These are phyloP conservation scores for Caenorhabditis drosophilae DNA, from an alignment of 2,888 invertebrate species.

Conservation along the genomic window DNA sequence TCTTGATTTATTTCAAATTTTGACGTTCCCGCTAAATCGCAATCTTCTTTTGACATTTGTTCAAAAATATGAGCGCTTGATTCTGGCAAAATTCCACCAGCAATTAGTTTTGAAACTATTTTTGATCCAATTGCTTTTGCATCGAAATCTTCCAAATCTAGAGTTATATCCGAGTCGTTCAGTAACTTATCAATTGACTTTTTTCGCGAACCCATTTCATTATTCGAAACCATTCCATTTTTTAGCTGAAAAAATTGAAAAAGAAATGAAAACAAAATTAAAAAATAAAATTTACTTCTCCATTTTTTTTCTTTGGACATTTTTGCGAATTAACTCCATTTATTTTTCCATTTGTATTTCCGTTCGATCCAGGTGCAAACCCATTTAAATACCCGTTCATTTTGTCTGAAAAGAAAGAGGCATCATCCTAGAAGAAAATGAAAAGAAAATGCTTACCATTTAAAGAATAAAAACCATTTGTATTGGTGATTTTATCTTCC, in stretches of 20 bases:
- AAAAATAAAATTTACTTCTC: too few relatives aligned
- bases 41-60: constrained; percentile 14
- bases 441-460: neutral
- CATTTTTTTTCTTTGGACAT: constrained; percentile 14
- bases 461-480: constrained; percentile 10
- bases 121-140: constrained; percentile 19
- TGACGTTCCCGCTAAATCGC: constrained; percentile 1
- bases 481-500: constrained; percentile 12
- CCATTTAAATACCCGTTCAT: neutral
- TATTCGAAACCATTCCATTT: constrained; percentile 2
- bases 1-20: constrained; percentile 25
- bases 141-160: constrained; percentile 30
- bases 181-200: too few relatives aligned
- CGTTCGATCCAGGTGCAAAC: neutral
- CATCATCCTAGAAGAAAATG: too few relatives aligned
- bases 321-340: constrained; percentile 3
- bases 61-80: constrained; percentile 34
- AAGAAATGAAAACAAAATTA: too few relatives aligned
- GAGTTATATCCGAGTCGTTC: too few relatives aligned
- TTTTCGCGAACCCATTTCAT: too few relatives aligned
- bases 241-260: too few relatives aligned
- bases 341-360: constrained; percentile 7
- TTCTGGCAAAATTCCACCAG: constrained; percentile 20
- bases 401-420: too few relatives aligned
- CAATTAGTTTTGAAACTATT: constrained; percentile 24